Evolutionary conservation across 2,888 invertebrate genomes (phyloP).

Genomic region (Perdita meconis): DNA sequence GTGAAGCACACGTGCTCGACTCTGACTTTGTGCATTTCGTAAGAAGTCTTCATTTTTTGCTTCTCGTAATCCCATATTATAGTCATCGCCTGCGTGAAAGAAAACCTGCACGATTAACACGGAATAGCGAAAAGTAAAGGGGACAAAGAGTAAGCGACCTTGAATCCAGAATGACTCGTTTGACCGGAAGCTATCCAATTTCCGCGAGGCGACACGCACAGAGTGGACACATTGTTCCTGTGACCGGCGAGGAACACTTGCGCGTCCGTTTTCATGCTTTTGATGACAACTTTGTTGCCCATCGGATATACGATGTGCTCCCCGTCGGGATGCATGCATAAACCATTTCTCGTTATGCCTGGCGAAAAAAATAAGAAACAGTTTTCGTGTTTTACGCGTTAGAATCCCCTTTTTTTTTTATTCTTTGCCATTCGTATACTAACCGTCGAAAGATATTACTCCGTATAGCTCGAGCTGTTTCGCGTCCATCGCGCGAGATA

Average conservation of each 20-base stretch:
- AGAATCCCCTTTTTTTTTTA: too few species aligned
- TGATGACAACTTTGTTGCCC: constrained; percentile 91
- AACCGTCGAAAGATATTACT: constrained; percentile 93
- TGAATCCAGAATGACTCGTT: constrained; percentile 95
- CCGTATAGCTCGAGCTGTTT: constrained; percentile 88
- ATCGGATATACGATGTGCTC: constrained; percentile 90
- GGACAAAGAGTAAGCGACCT: constrained; percentile 84
- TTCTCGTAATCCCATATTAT: constrained; percentile 94
- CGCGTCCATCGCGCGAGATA: constrained; percentile 83
- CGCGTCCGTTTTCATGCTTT: constrained; percentile 88
- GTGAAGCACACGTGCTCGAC: constrained; percentile 94
- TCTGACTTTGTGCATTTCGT: constrained; percentile 95
- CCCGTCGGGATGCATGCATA: constrained; percentile 90
- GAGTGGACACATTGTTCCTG: constrained; percentile 90
- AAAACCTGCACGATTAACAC: neutral
- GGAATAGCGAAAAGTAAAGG: neutral
- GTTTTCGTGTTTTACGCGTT: neutral
- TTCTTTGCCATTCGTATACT: constrained; percentile 11
- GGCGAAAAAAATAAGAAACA: neutral
- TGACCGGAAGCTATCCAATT: constrained; percentile 95
- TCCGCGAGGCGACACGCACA: constrained; percentile 91
- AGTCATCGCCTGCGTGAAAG: constrained; percentile 87
- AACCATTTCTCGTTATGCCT: constrained; percentile 85
- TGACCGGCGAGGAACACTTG: constrained; percentile 93
- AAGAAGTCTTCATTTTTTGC: constrained; percentile 87